Base-by-base conservation (phyloP, 2,113 vertebrate genomes). In the Psittacus erithacus region DNA sequence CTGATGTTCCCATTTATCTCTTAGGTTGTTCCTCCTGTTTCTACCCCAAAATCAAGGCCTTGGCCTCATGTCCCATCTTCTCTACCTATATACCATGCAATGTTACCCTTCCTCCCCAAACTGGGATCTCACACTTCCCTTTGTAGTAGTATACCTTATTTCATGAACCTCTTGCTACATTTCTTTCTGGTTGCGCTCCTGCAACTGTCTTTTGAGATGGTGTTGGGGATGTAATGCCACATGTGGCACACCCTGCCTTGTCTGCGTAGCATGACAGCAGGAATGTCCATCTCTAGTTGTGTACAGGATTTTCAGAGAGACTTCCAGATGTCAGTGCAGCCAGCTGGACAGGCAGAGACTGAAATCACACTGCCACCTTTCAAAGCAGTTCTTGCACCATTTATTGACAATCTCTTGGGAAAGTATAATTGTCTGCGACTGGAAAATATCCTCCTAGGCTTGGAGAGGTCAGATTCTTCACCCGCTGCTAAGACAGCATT, bases 261-360 rank as follows among this genome's bases (percentile, higher is more conserved):
- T 29, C 33, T 70, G 15, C 0, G 0, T 59, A 46, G 28, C 2
- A 0, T 29, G n/a, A 18, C 77, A 44, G 14, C 49, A 88, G 63
- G 29, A 44, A 23, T 2, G 7, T 2, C 38, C 8, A 7, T 81
- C 60, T 53, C 33, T 74, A 15, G 6, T 28, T 74, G 55, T 28
- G 16, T 46, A 18, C 4, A 10, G 20, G 35, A 43, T 43, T 65
- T 89, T 78, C 62, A 59, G 28, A 53, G 46, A 75, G 24, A 31
- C 23, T 59, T 81, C 16, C 3, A 10, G 20, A 63, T 24, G 5
- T 39, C 33, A 35, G 7, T 63, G 52, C 24, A 91, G 27, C 41
- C 47, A 77, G 19, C 8, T 76, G 50, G 18, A 60, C 52, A 63
- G 7, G 9, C 25, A 84, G 55, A 57, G 24, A 59, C 44, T 70